Percentiles rank a stretch among this genome's conserved stretches.
These are phyloP conservation scores for Napeogenes inachia DNA, from an alignment of 2,888 invertebrate species.

Conservation along the genomic window DNA sequence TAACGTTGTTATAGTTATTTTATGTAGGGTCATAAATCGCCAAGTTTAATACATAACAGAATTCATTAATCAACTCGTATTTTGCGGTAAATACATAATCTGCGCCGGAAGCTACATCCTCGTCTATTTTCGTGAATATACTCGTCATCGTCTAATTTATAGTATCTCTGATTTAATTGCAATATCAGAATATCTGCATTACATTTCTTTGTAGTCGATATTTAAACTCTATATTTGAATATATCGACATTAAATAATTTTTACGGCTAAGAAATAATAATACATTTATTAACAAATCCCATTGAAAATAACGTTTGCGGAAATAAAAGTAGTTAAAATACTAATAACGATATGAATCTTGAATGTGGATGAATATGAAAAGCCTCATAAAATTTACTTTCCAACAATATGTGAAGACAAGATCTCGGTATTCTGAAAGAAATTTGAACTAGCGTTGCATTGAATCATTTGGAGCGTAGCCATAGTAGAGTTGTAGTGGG, in stretches of 20 bases:
- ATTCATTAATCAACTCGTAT: constrained; percentile 4
- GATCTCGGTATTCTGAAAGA: constrained; percentile 5
- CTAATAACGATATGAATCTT: neutral
- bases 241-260: no score
- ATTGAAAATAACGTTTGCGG: no score
- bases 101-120: constrained; percentile 2
- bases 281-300: no score
- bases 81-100: neutral
- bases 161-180: no score
- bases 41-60: neutral
- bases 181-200: no score
- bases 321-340: no score
- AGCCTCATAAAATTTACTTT: constrained; percentile 1
- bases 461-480: constrained; percentile 14
- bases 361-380: neutral
- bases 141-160: neutral
- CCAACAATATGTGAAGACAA: constrained; percentile 1
- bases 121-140: neutral
- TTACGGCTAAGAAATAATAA: no score
- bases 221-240: no score
- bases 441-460: constrained; percentile 5
- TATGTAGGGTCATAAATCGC: constrained; percentile 6
- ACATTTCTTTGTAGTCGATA: no score
- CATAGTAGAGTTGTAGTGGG: constrained; percentile 14
- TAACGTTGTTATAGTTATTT: neutral